These are phyloP conservation scores for Musca vetustissima DNA, from an alignment of 1,140 invertebrate genomes.

Conservation along the genomic window DNA sequence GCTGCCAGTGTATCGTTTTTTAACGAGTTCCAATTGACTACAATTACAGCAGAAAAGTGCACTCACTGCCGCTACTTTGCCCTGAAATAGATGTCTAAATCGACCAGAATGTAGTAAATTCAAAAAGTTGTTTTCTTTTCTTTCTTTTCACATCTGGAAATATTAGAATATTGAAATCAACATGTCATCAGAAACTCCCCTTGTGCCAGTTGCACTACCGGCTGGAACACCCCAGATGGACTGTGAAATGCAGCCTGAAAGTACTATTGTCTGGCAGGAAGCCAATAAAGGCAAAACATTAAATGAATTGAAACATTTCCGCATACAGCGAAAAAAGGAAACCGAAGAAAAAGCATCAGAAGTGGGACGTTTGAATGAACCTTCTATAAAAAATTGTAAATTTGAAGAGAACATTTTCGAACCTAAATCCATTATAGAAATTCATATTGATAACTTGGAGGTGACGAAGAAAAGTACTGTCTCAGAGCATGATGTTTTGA, in stretches of 20 bases:
- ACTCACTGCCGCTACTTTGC: slow-evolving; percentile 29
- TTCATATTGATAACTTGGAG: slow-evolving; percentile 22
- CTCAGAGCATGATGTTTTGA: background rate
- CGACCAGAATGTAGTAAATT: slow-evolving; percentile 7
- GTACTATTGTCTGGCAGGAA: background rate
- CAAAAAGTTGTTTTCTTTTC: slow-evolving; percentile 20
- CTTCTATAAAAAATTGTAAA: background rate
- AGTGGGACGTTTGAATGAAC: background rate
- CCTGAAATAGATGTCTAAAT: slow-evolving; percentile 7
- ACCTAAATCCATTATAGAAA: slow-evolving; percentile 26
- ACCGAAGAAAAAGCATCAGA: background rate
- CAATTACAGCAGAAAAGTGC: background rate
- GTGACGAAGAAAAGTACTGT: background rate
- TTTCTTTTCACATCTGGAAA: slow-evolving; percentile 12
- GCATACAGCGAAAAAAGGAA: background rate
- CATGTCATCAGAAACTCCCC: slow-evolving; percentile 23
- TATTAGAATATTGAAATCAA: background rate
- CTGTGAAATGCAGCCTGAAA: slow-evolving; percentile 19
- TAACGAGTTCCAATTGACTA: background rate
- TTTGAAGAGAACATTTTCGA: background rate
- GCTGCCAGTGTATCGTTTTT: background rate
- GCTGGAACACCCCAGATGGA: slow-evolving; percentile 23
- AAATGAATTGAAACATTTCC: slow-evolving; percentile 4
- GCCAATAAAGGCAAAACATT: background rate
- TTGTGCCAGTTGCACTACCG: background rate